Percentiles rank a stretch among this genome's conserved stretches.
Evolutionary conservation across 2,113 vertebrate genomes (phyloP).

Genomic region (Myotis yumanensis): DNA sequence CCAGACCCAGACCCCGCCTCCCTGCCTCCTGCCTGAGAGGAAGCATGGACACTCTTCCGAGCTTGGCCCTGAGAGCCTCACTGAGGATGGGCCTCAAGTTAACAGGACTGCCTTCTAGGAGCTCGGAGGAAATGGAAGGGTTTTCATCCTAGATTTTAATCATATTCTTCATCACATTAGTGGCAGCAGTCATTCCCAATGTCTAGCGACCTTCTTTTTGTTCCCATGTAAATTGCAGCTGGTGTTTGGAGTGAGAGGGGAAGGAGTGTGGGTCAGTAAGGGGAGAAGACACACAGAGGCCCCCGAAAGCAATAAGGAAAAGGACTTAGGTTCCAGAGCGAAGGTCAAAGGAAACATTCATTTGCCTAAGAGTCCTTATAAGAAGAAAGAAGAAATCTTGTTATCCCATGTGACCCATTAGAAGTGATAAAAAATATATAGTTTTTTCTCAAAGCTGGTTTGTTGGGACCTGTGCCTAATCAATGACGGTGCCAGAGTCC

Average conservation of each 20-base stretch:
- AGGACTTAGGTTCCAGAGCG: not conserved
- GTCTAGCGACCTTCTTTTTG: not conserved
- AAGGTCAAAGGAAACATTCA: not conserved
- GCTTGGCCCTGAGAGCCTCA: not conserved
- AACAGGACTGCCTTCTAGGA: not conserved
- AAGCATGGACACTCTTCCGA: not conserved
- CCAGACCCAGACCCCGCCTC: not conserved
- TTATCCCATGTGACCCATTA: slow-evolving; percentile 30
- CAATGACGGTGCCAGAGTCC: slow-evolving; percentile 38
- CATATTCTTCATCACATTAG: not conserved
- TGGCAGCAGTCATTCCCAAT: not conserved
- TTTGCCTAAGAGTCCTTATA: not conserved
- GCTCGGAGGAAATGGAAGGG: not conserved
- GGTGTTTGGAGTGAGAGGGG: not conserved
- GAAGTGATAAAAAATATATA: slow-evolving; percentile 54
- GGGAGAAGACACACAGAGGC: not conserved
- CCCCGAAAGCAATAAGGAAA: not conserved
- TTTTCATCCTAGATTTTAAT: not conserved
- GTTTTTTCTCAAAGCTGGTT: slow-evolving; percentile 19
- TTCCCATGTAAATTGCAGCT: not conserved
- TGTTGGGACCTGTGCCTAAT: not conserved
- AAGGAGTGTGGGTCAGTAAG: accelerated
- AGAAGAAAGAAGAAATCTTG: slow-evolving; percentile 22
- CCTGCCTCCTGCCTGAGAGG: not conserved
- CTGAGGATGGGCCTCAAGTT: not conserved